A percentile compares a stretch with the other conserved stretches of the same genome.
phyloP scores from a whole-genome alignment of 2,888 invertebrate genomes.

The Macrophya annulata region DNA sequence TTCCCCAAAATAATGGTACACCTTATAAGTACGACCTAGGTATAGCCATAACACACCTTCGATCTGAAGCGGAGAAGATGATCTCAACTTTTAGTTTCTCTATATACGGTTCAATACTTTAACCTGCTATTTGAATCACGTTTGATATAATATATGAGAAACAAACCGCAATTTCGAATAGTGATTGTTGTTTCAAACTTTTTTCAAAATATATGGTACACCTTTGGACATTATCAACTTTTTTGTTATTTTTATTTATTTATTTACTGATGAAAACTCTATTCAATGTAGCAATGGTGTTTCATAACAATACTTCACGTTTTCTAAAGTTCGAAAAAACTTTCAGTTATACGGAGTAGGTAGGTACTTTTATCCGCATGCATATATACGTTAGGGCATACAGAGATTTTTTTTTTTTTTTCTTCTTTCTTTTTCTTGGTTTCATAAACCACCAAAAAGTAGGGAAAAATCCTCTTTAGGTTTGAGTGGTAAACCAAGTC shows the following conservation, averaged over 20 bases:
- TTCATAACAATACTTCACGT: conserved; percentile 24
- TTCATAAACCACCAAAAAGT: conserved; percentile 15
- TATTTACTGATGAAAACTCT: not conserved
- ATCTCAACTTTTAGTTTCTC: not conserved
- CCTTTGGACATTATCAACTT: not conserved
- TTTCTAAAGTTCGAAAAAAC: not conserved
- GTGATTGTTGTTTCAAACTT: conserved; percentile 1
- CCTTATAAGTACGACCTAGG: conserved; percentile 22
- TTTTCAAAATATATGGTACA: conserved; percentile 7
- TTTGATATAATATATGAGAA: not conserved
- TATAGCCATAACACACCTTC: not conserved
- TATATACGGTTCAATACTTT: not conserved
- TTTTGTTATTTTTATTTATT: not conserved
- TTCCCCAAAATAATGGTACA: conserved; percentile 17
- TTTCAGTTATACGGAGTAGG: conserved; percentile 1
- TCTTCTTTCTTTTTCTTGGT: not conserved
- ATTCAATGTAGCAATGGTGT: conserved; percentile 19
- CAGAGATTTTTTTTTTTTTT: not conserved
- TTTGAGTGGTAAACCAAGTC: conserved; percentile 25
- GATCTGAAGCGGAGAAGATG: not conserved
- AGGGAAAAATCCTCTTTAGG: not conserved
- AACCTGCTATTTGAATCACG: not conserved
- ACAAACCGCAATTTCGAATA: not conserved
- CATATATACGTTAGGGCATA: conserved; percentile 17
- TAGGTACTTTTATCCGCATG: conserved; percentile 16